Percentiles rank a stretch among this genome's conserved stretches.
Evolutionary conservation across 2,888 invertebrate species (phyloP).

Genomic region (Amiota minor): DNA sequence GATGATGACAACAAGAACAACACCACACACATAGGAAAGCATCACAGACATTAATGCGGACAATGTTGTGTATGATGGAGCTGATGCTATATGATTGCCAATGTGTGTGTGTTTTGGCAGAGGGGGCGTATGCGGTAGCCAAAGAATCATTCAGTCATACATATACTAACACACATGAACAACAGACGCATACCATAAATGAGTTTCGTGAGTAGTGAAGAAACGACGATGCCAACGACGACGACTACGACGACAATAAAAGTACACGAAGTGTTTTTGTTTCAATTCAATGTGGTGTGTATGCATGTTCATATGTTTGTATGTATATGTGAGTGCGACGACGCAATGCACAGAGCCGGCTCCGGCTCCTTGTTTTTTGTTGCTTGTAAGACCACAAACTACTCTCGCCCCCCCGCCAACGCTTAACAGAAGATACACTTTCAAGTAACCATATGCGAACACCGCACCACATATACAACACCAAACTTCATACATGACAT

Average conservation of each 20-base stretch:
- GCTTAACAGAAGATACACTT: no score
- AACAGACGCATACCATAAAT: no score
- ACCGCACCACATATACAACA: background rate
- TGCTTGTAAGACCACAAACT: no score
- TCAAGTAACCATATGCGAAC: slow-evolving; percentile 3
- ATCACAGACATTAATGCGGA: slow-evolving; percentile 20
- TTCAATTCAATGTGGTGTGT: no score
- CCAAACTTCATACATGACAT: background rate
- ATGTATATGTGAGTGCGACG: background rate
- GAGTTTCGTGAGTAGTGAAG: no score
- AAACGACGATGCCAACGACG: background rate
- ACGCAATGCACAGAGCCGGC: slow-evolving; percentile 18
- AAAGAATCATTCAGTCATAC: slow-evolving; percentile 10
- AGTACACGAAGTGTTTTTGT: background rate
- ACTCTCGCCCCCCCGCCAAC: no score
- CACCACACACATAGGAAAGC: slow-evolving; percentile 27
- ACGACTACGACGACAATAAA: background rate
- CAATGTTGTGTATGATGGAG: slow-evolving; percentile 23
- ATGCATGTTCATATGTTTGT: no score
- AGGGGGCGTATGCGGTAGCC: slow-evolving; percentile 33
- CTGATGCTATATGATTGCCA: background rate
- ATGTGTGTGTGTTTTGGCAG: background rate
- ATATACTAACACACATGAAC: no score
- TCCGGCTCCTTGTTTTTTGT: background rate
- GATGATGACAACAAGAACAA: slow-evolving; percentile 41